A percentile compares a stretch with the other conserved stretches of the same genome.
Evolutionary conservation across 2,113 vertebrate genomes (phyloP).

Genomic region (Sceloporus undulatus): DNA sequence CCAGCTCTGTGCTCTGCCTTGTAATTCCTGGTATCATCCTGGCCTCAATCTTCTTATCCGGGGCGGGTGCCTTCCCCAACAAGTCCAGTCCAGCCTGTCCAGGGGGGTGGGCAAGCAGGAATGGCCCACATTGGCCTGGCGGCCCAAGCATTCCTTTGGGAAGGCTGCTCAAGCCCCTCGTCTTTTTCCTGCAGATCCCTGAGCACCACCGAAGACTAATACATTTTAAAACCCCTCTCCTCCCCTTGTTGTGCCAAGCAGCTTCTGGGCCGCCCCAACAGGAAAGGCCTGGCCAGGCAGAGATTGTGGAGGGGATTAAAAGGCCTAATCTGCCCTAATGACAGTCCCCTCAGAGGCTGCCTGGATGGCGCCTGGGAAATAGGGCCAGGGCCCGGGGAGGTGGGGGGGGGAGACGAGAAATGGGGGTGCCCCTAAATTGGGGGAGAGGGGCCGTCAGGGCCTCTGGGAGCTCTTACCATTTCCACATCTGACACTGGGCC

Average conservation of each 20-base stretch:
- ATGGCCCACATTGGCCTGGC: no score
- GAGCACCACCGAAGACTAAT: no score
- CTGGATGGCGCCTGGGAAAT: constrained; percentile 75
- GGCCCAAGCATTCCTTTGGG: no score
- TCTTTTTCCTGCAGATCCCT: no score
- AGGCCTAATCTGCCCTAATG: constrained; percentile 84
- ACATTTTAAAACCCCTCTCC: no score
- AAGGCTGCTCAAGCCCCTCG: no score
- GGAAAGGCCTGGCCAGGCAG: constrained; percentile 63
- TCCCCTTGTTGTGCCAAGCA: background rate
- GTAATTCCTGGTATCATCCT: background rate
- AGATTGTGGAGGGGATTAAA: constrained; percentile 86
- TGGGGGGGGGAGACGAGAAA: background rate
- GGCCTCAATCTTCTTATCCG: background rate
- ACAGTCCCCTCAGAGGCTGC: constrained; percentile 81
- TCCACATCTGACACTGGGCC: constrained; percentile 95
- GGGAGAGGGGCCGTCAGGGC: no score
- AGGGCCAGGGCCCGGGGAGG: constrained; percentile 5
- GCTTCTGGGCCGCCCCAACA: constrained; percentile 42
- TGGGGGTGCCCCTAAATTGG: background rate
- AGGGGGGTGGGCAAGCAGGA: no score
- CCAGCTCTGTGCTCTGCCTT: background rate
- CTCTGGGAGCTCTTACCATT: constrained; percentile 82
- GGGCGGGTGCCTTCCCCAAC: background rate
- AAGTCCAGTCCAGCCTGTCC: background rate